Evolutionary conservation across 2,797 vertebrate genomes (phyloP).

Genomic region (Gallinago nigripennis): DNA sequence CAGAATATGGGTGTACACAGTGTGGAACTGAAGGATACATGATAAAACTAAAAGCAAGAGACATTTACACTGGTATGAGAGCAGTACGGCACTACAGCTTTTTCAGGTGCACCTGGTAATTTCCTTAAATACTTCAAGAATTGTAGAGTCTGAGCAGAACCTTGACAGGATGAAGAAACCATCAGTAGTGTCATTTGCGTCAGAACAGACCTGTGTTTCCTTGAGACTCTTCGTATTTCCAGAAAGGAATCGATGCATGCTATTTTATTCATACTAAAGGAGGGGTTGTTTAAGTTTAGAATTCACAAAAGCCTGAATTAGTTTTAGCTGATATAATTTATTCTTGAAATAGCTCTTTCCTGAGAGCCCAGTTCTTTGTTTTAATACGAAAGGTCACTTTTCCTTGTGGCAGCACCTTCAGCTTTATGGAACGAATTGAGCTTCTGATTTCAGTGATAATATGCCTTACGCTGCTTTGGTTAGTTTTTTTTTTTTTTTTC

Average conservation of each 20-base stretch:
- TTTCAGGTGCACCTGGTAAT: neutral
- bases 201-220: neutral
- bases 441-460: neutral
- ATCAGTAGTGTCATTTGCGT: neutral
- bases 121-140: neutral
- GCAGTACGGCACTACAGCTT: neutral
- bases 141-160: neutral
- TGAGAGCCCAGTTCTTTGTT: neutral
- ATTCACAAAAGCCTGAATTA: neutral
- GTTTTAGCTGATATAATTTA: neutral
- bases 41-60: neutral
- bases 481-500: neutral
- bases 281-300: neutral
- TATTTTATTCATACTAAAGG: neutral
- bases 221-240: neutral
- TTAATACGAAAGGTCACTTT: neutral
- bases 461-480: neutral
- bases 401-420: neutral
- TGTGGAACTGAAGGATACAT: neutral
- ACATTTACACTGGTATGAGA: neutral
- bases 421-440: neutral
- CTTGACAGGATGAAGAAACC: neutral
- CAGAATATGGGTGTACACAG: neutral
- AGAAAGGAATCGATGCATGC: neutral
- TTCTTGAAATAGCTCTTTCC: neutral